Evolutionary conservation across 2,888 invertebrate species (phyloP), one percentile per base, ranked within the genome.

Genomic region (Poecilus cupreus): DNA sequence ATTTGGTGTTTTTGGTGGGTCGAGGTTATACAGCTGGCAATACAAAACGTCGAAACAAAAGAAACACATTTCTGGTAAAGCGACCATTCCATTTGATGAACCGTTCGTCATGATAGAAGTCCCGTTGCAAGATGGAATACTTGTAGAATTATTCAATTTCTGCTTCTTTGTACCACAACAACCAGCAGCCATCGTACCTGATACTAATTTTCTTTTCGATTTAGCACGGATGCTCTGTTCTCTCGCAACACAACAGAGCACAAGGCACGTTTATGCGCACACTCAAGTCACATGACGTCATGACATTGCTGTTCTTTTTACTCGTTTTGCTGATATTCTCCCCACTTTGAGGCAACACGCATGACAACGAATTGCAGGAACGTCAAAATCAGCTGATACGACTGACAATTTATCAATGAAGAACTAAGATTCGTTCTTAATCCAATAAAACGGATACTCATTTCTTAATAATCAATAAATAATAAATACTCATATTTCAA

Each of bases 31-130:
- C 87, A 99, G 93, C 91, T 98, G 97, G 90, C 95, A 94, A 90
- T 98, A 96, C 85, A 99, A 94, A 86, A 98, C 98, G 91, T 99
- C 99, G 92, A 99, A 99, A 93, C 99, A 99, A 92, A 96, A 99
- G 92, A 96, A 97, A 89, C 98, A 98, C 99, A 99, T 99, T 90
- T 98, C 98, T 84, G 96, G 95, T 89, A 94, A 93, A 85, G 96
- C 97, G 85, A 97, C 95, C 88, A 90, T 89, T 79, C 90, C 90
- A 86, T 91, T 92, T 83, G 88, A 88, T 83, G 89, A 87, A 78
- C 90, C 89, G 86, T 90, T 90, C 46, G 76, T 77, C 51, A 82
- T 57, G 82, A 84, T 84, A 46, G 85, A 81, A 39, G 86, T 86
- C 85, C 88, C 87, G 86, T 88, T 88, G 85, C 88, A 88, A 84